A percentile compares a stretch with the other conserved stretches of the same genome.
These are phyloP conservation scores for Acipenser oxyrinchus DNA, from an alignment of 2,797 vertebrate genomes.

Conservation along the genomic window DNA sequence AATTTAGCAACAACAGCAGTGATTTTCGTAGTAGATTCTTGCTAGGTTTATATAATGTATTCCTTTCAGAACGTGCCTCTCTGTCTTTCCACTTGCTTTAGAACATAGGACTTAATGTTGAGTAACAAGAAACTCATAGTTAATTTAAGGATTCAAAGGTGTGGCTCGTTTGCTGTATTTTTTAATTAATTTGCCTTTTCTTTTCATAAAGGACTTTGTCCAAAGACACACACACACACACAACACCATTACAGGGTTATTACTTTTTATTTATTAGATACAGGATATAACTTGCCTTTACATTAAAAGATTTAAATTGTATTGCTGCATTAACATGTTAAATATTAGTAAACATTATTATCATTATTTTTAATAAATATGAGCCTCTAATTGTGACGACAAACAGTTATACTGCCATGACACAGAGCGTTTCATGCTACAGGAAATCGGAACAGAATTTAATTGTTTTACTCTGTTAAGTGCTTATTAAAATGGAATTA, in stretches of 20 bases:
- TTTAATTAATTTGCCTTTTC: no score
- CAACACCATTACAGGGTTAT: conserved; percentile 25
- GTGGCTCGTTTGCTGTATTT: no score
- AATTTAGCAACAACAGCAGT: no score
- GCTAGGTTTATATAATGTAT: no score
- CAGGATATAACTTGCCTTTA: conserved; percentile 40
- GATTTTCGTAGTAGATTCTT: no score
- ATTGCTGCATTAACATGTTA: conserved; percentile 51
- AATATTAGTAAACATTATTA: conserved; percentile 21
- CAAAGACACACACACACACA: no score
- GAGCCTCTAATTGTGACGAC: conserved; percentile 47
- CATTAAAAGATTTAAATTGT: conserved; percentile 52
- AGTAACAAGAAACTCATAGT: no score
- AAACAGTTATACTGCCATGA: conserved; percentile 31
- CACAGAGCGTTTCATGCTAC: conserved; percentile 24
- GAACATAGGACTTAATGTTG: no score
- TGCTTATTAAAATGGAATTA: conserved; percentile 10
- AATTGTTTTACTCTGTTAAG: conserved; percentile 32
- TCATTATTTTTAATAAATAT: conserved; percentile 24
- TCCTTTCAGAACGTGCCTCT: no score
- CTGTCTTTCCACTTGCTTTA: no score
- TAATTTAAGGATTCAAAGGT: no score
- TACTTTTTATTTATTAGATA: conserved; percentile 59
- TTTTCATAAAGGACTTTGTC: no score
- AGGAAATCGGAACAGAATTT: background rate